Evolutionary conservation across 2,888 invertebrate species (phyloP).

Genomic region (Phymatocera aterrima): DNA sequence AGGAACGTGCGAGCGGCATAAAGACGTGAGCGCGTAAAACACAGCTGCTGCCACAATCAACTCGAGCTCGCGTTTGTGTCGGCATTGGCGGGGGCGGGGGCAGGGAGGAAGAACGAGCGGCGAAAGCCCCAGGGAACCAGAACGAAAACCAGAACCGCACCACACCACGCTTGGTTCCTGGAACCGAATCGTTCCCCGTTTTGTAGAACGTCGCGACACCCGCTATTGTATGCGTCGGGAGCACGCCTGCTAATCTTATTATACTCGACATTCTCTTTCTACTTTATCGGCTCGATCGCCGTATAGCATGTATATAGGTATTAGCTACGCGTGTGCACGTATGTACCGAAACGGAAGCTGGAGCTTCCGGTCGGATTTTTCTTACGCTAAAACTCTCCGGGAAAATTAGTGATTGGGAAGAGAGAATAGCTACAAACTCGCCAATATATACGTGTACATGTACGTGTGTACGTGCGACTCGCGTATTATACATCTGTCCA

Average conservation of each 20-base stretch:
- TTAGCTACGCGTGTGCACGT: too few relatives aligned
- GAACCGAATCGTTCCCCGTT: constrained; percentile 72
- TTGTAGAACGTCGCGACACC: constrained; percentile 69
- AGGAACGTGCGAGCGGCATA: constrained; percentile 57
- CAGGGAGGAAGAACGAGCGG: constrained; percentile 45
- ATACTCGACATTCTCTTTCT: constrained; percentile 15
- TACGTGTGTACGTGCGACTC: background rate
- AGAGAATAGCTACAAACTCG: background rate
- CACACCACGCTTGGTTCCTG: constrained; percentile 67
- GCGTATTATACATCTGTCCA: too few relatives aligned
- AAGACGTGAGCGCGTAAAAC: constrained; percentile 67
- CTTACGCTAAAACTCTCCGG: background rate
- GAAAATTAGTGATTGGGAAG: background rate
- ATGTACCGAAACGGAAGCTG: background rate
- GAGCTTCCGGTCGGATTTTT: constrained; percentile 19
- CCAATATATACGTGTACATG: background rate
- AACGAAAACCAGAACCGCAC: constrained; percentile 49
- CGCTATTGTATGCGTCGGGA: constrained; percentile 63
- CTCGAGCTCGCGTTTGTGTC: constrained; percentile 56
- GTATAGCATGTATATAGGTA: too few relatives aligned
- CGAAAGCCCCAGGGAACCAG: constrained; percentile 27
- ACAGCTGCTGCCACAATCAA: constrained; percentile 73
- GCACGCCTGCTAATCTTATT: constrained; percentile 56
- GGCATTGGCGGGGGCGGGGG: constrained; percentile 39
- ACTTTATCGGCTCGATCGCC: constrained; percentile 30